Percentiles rank a stretch among this genome's conserved stretches.
Evolutionary conservation across 1,140 invertebrate species (phyloP).

Genomic region (Papilio machaon): DNA sequence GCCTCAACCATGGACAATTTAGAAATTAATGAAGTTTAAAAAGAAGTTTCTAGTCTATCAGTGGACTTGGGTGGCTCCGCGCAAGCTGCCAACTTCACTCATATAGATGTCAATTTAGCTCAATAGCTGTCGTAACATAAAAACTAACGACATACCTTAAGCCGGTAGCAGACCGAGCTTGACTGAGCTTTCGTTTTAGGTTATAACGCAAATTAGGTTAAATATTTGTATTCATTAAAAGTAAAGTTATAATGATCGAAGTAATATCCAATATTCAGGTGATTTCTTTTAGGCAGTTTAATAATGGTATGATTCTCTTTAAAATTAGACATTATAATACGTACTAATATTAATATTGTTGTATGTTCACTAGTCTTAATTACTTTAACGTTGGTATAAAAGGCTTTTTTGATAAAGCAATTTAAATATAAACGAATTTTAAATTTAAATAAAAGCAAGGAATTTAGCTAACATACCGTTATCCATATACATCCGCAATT

Average conservation of each 20-base stretch:
- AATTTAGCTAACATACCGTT: too few species aligned
- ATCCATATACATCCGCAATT: too few species aligned
- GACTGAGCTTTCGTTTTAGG: constrained; percentile 21
- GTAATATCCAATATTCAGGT: too few species aligned
- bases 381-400: too few species aligned
- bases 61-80: constrained; percentile 52
- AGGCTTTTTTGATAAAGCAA: too few species aligned
- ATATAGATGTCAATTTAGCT: constrained; percentile 74
- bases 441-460: too few species aligned
- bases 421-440: too few species aligned
- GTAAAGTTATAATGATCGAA: not conserved
- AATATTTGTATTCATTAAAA: constrained; percentile 4
- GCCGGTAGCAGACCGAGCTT: constrained; percentile 30
- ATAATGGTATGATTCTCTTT: not conserved
- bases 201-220: constrained; percentile 24
- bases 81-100: constrained; percentile 59
- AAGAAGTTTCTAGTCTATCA: constrained; percentile 57
- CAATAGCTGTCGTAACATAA: constrained; percentile 69
- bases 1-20: constrained; percentile 50
- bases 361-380: not conserved
- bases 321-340: not conserved
- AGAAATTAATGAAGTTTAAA: constrained; percentile 54
- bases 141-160: constrained; percentile 57
- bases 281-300: not conserved
- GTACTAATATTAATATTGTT: not conserved